Percentiles rank a stretch among this genome's conserved stretches.
Conservation (phyloP, 2,888 invertebrate genomes). For the Athalia cordata region DNA sequence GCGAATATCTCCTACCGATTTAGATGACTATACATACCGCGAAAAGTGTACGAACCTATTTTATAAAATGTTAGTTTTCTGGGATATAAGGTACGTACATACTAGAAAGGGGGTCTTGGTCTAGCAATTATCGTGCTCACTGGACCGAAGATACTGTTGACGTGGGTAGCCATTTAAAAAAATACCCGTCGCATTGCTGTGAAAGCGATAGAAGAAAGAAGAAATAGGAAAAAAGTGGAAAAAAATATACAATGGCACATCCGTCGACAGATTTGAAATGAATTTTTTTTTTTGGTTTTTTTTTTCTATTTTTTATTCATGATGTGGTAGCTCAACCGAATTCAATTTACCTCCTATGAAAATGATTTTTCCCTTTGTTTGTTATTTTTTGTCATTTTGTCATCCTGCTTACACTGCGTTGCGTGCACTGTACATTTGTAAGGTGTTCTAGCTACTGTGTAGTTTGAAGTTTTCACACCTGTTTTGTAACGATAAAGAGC, state of each 20-base stretch:
- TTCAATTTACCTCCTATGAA: background rate
- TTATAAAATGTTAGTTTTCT: background rate
- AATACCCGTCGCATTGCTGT: background rate
- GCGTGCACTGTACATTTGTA: too few species aligned
- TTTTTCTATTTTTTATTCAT: too few species aligned
- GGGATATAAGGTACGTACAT: too few species aligned
- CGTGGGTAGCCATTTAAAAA: background rate
- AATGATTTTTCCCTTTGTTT: background rate
- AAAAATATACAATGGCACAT: constrained; percentile 14
- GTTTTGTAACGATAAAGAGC: too few species aligned
- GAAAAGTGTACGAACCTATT: background rate
- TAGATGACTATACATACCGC: too few species aligned
- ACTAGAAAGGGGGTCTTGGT: constrained; percentile 18
- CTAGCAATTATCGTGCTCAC: constrained; percentile 27
- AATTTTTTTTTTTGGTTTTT: background rate
- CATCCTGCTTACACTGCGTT: too few species aligned
- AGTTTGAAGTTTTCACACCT: too few species aligned
- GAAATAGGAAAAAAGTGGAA: background rate
- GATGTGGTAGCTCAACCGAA: background rate
- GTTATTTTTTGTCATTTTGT: too few species aligned
- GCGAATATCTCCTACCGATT: too few species aligned
- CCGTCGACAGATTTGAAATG: constrained; percentile 19
- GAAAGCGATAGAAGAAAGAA: too few species aligned
- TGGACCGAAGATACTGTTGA: constrained; percentile 19
- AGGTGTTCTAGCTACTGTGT: too few species aligned